These are phyloP conservation scores for Sialis fuliginosa DNA, from an alignment of 2,888 invertebrate species.

Conservation along the genomic window DNA sequence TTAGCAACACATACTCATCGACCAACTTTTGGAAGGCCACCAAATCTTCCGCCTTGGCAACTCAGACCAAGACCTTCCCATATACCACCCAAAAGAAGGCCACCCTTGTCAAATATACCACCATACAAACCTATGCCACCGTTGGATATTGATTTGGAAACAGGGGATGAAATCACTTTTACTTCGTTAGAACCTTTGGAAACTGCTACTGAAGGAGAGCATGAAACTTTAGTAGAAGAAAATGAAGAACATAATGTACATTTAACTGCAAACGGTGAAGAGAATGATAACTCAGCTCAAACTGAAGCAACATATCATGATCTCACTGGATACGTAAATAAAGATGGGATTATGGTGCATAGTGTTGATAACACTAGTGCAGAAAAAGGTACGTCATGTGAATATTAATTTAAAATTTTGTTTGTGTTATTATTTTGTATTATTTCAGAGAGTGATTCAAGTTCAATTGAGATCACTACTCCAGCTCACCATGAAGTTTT, in stretches of 20 bases:
- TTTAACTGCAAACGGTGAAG: not conserved
- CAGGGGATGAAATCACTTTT: conserved; percentile 22
- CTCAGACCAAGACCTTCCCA: conserved; percentile 33
- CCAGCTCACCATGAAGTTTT: not conserved
- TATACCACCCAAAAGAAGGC: conserved; percentile 27
- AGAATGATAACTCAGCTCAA: not conserved
- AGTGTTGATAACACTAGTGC: not conserved
- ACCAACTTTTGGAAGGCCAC: conserved; percentile 28
- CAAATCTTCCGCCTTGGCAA: conserved; percentile 47
- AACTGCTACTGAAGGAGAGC: not conserved
- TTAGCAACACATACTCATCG: conserved; percentile 27
- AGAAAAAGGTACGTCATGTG: not conserved
- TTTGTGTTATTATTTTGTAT: not conserved
- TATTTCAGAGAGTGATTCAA: not conserved
- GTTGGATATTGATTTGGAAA: conserved; percentile 16
- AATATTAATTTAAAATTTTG: not conserved
- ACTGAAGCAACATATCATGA: conserved; percentile 5
- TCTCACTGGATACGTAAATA: not conserved
- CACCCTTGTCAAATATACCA: conserved; percentile 29
- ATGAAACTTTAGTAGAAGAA: not conserved
- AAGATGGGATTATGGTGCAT: not conserved
- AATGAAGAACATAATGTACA: not conserved
- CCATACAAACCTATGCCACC: conserved; percentile 42
- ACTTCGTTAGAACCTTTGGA: conserved; percentile 20
- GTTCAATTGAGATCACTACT: not conserved